Conservation (phyloP, 2,888 invertebrate genomes). For the Anticlea derivata region DNA sequence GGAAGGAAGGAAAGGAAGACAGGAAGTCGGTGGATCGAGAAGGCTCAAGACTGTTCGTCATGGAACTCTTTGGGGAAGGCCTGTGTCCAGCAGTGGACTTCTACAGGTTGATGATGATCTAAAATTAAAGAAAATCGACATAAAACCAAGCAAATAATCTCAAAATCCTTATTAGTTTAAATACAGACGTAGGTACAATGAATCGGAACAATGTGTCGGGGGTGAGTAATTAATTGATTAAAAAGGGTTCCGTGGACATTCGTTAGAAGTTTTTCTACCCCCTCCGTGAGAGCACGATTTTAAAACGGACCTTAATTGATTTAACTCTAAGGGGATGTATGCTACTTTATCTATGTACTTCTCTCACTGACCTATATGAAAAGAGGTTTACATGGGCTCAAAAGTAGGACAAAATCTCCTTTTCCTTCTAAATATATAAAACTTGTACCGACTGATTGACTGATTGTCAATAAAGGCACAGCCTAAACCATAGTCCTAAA, state of each 20-base stretch:
- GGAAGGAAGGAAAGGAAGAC: no score
- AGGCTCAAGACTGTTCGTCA: no score
- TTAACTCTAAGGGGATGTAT: conserved; percentile 64
- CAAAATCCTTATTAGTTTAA: conserved; percentile 24
- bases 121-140: no score
- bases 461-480: no score
- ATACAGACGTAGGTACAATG: conserved; percentile 37
- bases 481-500: no score
- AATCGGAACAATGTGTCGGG: conserved; percentile 62
- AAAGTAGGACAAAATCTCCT: neutral
- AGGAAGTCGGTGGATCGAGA: no score
- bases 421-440: no score
- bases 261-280: conserved; percentile 76
- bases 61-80: no score
- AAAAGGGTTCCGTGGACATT: conserved; percentile 70
- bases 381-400: neutral
- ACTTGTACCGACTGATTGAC: no score
- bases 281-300: conserved; percentile 50
- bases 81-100: no score
- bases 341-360: conserved; percentile 32
- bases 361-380: neutral
- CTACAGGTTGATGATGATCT: no score
- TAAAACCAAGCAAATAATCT: conserved; percentile 8
- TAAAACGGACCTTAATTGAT: conserved; percentile 69
- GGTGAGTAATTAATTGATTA: conserved; percentile 78